These are phyloP conservation scores for Apodemia mormo DNA, from an alignment of 2,888 invertebrate genomes.

Conservation along the genomic window DNA sequence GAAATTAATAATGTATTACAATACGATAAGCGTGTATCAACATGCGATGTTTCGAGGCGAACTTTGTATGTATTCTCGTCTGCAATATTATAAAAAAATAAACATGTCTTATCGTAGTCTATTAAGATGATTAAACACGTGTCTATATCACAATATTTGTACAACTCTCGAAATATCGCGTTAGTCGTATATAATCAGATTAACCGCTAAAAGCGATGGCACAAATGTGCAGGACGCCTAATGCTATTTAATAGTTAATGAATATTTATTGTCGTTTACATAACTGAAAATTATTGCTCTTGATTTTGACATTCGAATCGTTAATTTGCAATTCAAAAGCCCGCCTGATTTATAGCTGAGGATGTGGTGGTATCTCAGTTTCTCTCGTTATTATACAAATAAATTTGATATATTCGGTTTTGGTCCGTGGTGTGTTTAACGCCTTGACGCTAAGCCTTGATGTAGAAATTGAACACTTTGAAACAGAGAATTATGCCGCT, in stretches of 20 bases:
- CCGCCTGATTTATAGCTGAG: constrained; percentile 34
- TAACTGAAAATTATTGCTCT: constrained; percentile 40
- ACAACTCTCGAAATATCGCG: too few species aligned
- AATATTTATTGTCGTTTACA: constrained; percentile 41
- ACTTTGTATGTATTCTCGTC: too few species aligned
- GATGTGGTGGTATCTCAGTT: constrained; percentile 18
- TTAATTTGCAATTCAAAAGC: constrained; percentile 41
- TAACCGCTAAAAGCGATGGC: constrained; percentile 10
- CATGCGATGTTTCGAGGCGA: too few species aligned
- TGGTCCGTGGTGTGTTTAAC: too few species aligned
- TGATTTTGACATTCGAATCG: constrained; percentile 41
- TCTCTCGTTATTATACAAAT: constrained; percentile 10
- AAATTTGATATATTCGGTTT: background rate
- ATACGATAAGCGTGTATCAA: too few species aligned
- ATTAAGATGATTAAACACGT: too few species aligned
- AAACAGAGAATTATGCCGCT: background rate
- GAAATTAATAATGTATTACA: too few species aligned
- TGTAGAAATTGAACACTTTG: background rate
- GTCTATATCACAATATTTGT: too few species aligned
- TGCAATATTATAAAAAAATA: too few species aligned
- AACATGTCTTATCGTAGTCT: too few species aligned
- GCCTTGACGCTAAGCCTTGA: too few species aligned
- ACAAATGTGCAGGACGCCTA: constrained; percentile 6
- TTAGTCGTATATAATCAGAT: constrained; percentile 1
- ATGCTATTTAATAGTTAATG: constrained; percentile 32